Evolutionary conservation across 2,797 vertebrate species (phyloP).

Genomic region (Lepus townsendii): DNA sequence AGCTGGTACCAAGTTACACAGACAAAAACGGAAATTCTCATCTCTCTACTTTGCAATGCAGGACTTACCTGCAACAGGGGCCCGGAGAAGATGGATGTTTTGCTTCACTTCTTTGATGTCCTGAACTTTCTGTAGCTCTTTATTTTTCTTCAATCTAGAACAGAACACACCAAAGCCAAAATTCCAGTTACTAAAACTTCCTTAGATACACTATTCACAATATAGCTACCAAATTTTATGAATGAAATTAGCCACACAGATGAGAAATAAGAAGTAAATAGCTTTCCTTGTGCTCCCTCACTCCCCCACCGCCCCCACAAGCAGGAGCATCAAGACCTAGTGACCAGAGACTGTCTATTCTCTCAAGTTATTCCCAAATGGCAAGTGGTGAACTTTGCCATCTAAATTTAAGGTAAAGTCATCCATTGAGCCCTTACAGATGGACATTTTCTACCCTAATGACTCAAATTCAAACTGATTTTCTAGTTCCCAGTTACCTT

Average conservation of each 20-base stretch:
- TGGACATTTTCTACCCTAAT: background rate
- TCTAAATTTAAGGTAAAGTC: background rate
- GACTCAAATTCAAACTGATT: background rate
- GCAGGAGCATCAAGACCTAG: background rate
- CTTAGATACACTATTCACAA: background rate
- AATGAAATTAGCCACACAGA: background rate
- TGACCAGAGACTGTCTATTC: background rate
- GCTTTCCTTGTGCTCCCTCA: background rate
- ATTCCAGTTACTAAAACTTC: background rate
- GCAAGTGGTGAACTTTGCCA: background rate
- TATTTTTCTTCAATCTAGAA: constrained; percentile 95
- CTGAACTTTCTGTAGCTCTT: constrained; percentile 95
- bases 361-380: background rate
- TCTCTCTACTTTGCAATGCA: background rate
- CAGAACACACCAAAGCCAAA: constrained; percentile 31
- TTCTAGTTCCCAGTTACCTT: constrained; percentile 4
- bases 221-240: background rate
- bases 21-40: background rate
- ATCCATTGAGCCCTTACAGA: background rate
- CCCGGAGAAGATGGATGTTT: constrained; percentile 97
- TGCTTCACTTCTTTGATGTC: constrained; percentile 97
- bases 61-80: constrained; percentile 94
- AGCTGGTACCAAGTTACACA: background rate
- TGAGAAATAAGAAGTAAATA: background rate
- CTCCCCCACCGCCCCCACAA: background rate